Base-by-base conservation (phyloP, 2,113 vertebrate species). In the Rallus limicola region DNA sequence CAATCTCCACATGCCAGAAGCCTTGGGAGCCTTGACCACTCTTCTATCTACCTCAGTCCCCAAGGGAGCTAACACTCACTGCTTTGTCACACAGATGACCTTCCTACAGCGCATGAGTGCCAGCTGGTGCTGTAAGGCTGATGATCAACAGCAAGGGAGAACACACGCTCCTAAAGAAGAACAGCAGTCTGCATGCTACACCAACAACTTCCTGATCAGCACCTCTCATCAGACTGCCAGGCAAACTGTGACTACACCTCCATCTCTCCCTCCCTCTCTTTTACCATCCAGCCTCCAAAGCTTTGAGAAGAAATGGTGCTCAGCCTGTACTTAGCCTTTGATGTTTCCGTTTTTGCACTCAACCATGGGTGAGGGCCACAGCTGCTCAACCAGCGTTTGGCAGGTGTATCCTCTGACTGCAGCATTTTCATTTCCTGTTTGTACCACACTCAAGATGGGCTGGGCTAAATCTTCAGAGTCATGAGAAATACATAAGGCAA, bases 321-420 rank as follows among this genome's bases (percentile, higher is more conserved):
- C 63, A 92, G 88, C 21, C 83, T 55, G 62, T 44, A 36, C 63
- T 26, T 6, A 87, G 83, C 34, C 67, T 56, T 60, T 50, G 60
- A 89, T 2, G 31, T 68, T 64, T 93, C 85, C 26, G 65, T 40
- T 52, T 90, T 34, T 81, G 94, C 86, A 76, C 67, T 58, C 71
- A 85, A 21, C 63, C 88, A 95, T 5, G 89, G 91, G 92, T 75
- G 83, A 95, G 76, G 67, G 88, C 74, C 82, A 62, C 95, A 95
- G 96, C 92, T 94, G 94, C 96, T 95, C 79, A 82, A 42, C 62
- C 82, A 76, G 74, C 15, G 0, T 38, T 80, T 53, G 72, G 92
- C 97, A 97, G 97, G 97, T 97, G 97, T 96, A 97, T 97, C 97
- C 96, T 97, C 96, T 56, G 77, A 90, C 88, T 82, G 92, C 67